Percentiles rank a stretch among this genome's conserved stretches.
phyloP scores from a whole-genome alignment of 2,797 vertebrate species.

The Adrianichthys oophorus region DNA sequence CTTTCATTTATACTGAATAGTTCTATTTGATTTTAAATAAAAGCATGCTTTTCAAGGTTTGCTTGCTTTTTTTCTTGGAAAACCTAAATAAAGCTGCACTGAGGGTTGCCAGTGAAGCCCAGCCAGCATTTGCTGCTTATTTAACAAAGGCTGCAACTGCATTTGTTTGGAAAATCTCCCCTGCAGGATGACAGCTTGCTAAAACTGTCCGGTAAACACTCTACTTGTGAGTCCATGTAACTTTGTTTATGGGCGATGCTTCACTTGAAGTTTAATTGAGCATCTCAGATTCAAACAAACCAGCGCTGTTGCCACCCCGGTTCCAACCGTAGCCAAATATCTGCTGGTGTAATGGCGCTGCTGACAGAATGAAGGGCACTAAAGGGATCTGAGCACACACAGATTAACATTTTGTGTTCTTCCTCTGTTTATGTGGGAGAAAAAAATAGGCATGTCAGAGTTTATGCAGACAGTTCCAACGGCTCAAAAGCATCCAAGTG shows the following conservation, averaged over 20 bases:
- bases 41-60: too few relatives aligned
- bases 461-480: background rate
- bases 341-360: conserved; percentile 6
- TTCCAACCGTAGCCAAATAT: conserved; percentile 14
- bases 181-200: conserved; percentile 48
- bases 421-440: background rate
- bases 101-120: too few relatives aligned
- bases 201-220: conserved; percentile 51
- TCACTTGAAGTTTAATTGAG: conserved; percentile 39
- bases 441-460: background rate
- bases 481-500: too few relatives aligned
- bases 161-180: conserved; percentile 34
- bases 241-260: conserved; percentile 37
- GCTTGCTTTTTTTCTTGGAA: too few relatives aligned
- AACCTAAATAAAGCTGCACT: too few relatives aligned
- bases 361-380: too few relatives aligned
- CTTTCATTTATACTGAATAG: too few relatives aligned
- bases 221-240: conserved; percentile 41
- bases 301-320: conserved; percentile 18
- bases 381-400: too few relatives aligned
- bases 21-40: too few relatives aligned
- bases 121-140: conserved; percentile 24
- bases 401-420: background rate
- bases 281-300: conserved; percentile 40
- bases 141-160: conserved; percentile 45